Percentiles rank a stretch among this genome's conserved stretches.
Conservation (phyloP, 2,113 vertebrate genomes). For the Suncus etruscus region DNA sequence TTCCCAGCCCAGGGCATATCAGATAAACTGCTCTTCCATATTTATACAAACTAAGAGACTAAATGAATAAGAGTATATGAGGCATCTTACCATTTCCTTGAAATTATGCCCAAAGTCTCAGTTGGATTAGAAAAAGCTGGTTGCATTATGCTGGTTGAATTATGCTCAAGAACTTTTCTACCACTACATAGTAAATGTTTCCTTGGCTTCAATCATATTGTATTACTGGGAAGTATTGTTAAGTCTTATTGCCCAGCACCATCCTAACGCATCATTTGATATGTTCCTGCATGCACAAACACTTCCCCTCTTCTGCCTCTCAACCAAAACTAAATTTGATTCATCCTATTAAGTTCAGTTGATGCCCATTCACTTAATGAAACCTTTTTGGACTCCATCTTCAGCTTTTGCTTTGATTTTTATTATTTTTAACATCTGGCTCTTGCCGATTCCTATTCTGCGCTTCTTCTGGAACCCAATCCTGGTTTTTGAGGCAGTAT, state of each 20-base stretch:
- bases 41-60: not conserved
- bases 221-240: slow-evolving; percentile 17
- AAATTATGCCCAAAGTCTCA: not conserved
- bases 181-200: not conserved
- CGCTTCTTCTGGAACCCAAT: not conserved
- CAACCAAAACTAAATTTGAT: not conserved
- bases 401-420: slow-evolving; percentile 25
- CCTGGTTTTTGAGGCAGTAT: not conserved
- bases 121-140: not conserved
- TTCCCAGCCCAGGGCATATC: not conserved
- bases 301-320: not conserved
- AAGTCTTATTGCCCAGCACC: not conserved
- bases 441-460: not conserved
- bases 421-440: not conserved
- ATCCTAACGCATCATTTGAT: not conserved
- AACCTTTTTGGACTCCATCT: not conserved
- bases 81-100: not conserved
- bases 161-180: not conserved
- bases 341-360: not conserved
- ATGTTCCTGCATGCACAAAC: not conserved
- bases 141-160: not conserved
- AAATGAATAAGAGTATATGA: not conserved
- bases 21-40: not conserved
- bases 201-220: slow-evolving; percentile 13
- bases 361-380: not conserved